These are phyloP conservation scores for Bolinopsis microptera DNA, from an alignment of 37 sponge, comb jelly and placozoan species.

Conservation along the genomic window DNA sequence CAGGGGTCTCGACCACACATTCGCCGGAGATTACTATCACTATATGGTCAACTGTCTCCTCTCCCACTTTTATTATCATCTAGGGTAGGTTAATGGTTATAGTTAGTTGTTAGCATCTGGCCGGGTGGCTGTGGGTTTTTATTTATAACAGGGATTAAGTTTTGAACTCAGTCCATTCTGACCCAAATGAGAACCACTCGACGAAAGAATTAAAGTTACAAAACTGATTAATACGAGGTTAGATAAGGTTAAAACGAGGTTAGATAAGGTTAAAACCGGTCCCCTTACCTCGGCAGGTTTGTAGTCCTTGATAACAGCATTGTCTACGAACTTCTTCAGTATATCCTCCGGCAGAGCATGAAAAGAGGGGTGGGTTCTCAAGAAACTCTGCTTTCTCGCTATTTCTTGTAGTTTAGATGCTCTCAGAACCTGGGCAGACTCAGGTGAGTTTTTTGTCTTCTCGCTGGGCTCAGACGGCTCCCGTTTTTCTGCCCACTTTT, in stretches of 20 bases:
- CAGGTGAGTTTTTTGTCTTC: not conserved
- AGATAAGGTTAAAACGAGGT: too few species aligned
- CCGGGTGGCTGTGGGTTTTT: too few species aligned
- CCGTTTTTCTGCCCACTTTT: not conserved
- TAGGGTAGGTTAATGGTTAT: not conserved
- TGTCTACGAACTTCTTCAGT: conserved; percentile 53
- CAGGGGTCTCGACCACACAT: conserved; percentile 40
- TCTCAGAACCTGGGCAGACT: not conserved
- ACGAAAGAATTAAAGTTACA: too few species aligned
- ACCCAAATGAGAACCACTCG: too few species aligned
- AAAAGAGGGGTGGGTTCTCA: not conserved
- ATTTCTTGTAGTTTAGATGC: conserved; percentile 60
- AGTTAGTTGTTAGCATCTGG: too few species aligned
- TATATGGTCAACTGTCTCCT: conserved; percentile 28
- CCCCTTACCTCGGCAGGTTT: conserved; percentile 52
- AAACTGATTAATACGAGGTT: too few species aligned
- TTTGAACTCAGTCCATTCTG: too few species aligned
- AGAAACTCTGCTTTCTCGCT: conserved; percentile 12
- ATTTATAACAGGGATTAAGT: too few species aligned
- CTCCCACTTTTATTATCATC: conserved; percentile 25
- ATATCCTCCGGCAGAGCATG: not conserved
- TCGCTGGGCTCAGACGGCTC: not conserved
- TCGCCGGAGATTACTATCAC: conserved; percentile 48
- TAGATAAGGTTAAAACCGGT: too few species aligned
- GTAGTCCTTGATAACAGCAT: conserved; percentile 44